Conservation (phyloP, 35 echinoderm and acorn worm species). For the Anneissia japonica region DNA sequence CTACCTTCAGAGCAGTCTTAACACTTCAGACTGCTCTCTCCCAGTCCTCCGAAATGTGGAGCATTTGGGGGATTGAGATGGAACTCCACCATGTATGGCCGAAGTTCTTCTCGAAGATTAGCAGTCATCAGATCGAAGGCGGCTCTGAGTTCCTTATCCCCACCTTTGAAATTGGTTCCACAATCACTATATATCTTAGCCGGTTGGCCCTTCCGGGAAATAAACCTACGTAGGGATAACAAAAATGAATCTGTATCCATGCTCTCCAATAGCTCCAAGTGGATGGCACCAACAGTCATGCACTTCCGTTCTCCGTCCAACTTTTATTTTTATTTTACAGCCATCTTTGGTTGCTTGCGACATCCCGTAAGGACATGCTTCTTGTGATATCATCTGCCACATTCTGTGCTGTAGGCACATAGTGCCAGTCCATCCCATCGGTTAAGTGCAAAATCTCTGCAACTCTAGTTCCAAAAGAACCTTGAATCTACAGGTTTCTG, state of each 20-base stretch:
- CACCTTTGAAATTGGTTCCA: conserved; percentile 28
- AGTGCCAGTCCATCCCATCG: background rate
- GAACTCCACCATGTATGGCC: no score
- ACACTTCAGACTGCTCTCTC: no score
- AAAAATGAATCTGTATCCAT: conserved; percentile 8
- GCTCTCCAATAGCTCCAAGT: conserved; percentile 19
- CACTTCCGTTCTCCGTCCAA: conserved; percentile 15
- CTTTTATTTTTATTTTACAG: background rate
- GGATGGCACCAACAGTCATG: conserved; percentile 16
- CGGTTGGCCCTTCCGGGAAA: background rate
- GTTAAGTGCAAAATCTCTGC: conserved; percentile 3
- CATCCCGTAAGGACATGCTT: conserved; percentile 11
- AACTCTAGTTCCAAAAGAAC: background rate
- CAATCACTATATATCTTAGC: conserved; percentile 5
- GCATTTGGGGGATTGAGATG: no score
- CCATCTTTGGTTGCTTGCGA: background rate
- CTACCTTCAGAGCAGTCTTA: no score
- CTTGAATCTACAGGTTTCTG: conserved; percentile 11
- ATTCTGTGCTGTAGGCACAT: conserved; percentile 2
- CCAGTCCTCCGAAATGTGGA: no score
- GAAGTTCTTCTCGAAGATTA: no score
- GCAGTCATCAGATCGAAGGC: no score
- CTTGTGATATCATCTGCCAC: conserved; percentile 7
- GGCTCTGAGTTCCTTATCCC: conserved; percentile 16
- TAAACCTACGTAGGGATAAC: no score